Evolutionary conservation across 1,140 invertebrate genomes (phyloP), one percentile per base, ranked within the genome.

Genomic region (Pantala flavescens): DNA sequence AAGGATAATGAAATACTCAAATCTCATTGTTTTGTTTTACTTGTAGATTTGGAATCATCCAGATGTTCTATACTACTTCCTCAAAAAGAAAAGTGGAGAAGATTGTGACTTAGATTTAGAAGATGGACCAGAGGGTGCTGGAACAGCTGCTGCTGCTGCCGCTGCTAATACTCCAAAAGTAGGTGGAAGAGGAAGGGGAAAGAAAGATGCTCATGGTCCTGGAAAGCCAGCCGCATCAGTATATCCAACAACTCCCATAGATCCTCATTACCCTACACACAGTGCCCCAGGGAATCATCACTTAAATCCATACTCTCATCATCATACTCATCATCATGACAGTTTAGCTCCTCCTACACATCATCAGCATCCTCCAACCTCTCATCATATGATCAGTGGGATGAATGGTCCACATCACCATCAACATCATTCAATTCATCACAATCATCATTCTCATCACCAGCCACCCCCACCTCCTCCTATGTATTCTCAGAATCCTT

Each of bases 11-110:
- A 36, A 2, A 9, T 36, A 9, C 28, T 36, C 28, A 5, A 36
- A 36, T 36, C 28, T 36, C 28, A 36, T 36, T 36, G 9, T 36
- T 36, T 2, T 36, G 28, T 36, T 36, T 70, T 76, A n/a, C n/a
- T 77, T 79, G 71, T 80, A 92, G 89, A 99, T 99, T 77, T 99
- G 97, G 97, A 99, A 99, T 82, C 98, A 99, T 85, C 97, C 98
- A 0, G 98, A 99, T 84, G 92, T 99, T 72, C 82, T 99, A 42
- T 96, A 96, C 80, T 91, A 96, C 81, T 94, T 97, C 81, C 81
- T 98, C 71, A 90, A 91, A 79, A 95, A 96, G 81, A 89, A 89
- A 78, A 88, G 87, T 72, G 89, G 89, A 28, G 93, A 93, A 77
- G 92, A 93, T 63, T 89, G 94, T 78, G 96, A 98, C 85, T 88